Evolutionary conservation across 2,113 vertebrate genomes (phyloP), one percentile per base, ranked within the genome.

Genomic region (Heliornis fulica): DNA sequence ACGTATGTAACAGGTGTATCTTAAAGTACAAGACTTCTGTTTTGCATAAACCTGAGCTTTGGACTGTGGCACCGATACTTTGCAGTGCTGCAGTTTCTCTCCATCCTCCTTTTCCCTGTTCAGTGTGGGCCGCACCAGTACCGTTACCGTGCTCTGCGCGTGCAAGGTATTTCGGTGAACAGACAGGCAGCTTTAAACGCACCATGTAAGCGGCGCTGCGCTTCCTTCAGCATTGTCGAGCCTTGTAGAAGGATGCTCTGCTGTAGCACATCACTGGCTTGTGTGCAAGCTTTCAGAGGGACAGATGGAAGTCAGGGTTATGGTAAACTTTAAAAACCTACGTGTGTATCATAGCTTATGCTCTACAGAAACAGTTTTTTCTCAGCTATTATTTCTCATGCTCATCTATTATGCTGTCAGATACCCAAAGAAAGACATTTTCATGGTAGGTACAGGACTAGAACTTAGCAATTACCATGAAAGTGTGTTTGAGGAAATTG

Each of bases 201-300:
- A 11, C 21, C 4, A 3, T 46, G 16, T 36, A 83, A 43, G 3
- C 1, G 9, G 11, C 31, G 16, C 46, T 46, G 46, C 22, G 46
- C 51, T 72, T 72, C 31, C n/a, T 43, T 15, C 31, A 23, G 17
- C 0, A 0, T n/a, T 48, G 41, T 23, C 19, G 8, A 85, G 18
- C 32, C 32, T 68, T 80, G 40, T 18, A 26, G 36, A 72, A 28
- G 14, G 14, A 40, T 15, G 6, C 7, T 69, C 61, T 68, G 43
- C 3, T 61, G 89, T 51, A 70, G n/a, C 22, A 13, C 19, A 4
- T 11, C 12, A 13, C 11, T 2, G 2, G 6, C 29, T 17, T 2
- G 7, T 8, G 7, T 0, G 1, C 0, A 2, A 31, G 12, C 10
- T 57, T 88, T 68, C 43, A 61, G 29, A 14, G 31, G 11, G 5